A percentile compares a stretch with the other conserved stretches of the same genome.
Evolutionary conservation across 2,113 vertebrate species (phyloP).

Genomic region (Mugil cephalus): DNA sequence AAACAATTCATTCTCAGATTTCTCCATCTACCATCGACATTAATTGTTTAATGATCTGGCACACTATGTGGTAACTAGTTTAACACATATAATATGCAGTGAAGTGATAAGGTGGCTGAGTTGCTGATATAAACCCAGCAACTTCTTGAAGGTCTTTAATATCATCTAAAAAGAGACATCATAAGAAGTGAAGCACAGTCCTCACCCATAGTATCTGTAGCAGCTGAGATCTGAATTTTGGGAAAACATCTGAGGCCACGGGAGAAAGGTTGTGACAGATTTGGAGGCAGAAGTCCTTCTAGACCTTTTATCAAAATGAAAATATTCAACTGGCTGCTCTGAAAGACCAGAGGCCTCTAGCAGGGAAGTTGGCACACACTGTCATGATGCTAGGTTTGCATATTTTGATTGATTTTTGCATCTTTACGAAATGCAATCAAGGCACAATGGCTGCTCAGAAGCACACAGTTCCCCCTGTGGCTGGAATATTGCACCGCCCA

Average conservation of each 20-base stretch:
- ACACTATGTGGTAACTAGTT: neutral
- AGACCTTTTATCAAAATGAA: neutral
- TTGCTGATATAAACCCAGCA: slow-evolving; percentile 3
- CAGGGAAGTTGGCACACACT: slow-evolving; percentile 5
- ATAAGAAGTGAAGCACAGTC: slow-evolving; percentile 10
- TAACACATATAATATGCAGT: neutral
- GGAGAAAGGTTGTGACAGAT: neutral
- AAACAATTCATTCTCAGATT: slow-evolving; percentile 16
- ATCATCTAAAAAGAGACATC: slow-evolving; percentile 25
- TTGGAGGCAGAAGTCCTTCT: neutral
- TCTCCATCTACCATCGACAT: too few relatives aligned
- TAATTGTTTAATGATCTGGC: too few relatives aligned
- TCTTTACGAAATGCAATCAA: slow-evolving; percentile 67
- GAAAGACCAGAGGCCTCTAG: neutral
- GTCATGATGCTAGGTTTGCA: slow-evolving; percentile 61
- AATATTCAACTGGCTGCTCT: slow-evolving; percentile 6
- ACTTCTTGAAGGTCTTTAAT: neutral
- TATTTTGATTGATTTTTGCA: slow-evolving; percentile 62
- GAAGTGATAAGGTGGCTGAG: neutral
- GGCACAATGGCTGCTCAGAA: slow-evolving; percentile 71
- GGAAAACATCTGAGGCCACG: neutral
- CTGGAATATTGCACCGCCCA: slow-evolving; percentile 18
- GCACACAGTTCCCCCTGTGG: slow-evolving; percentile 13
- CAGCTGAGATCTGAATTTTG: neutral
- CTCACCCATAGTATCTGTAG: slow-evolving; percentile 4